A percentile compares a stretch with the other conserved stretches of the same genome.
These are phyloP conservation scores for Monochamus saltuarius DNA, from an alignment of 1,140 invertebrate species.

Conservation along the genomic window DNA sequence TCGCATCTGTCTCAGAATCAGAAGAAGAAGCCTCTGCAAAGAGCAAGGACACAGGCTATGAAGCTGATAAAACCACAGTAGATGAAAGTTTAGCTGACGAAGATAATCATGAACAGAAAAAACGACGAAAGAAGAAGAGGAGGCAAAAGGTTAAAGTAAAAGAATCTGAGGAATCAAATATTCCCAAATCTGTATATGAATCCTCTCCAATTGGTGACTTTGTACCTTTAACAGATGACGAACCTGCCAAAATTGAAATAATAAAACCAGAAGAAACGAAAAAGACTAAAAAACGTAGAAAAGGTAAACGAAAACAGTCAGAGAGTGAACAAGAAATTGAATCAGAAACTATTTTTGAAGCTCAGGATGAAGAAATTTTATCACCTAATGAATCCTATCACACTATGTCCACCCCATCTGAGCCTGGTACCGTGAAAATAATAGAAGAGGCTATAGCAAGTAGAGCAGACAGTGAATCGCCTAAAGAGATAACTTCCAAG, in stretches of 20 bases:
- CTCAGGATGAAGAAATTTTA: conserved; percentile 42
- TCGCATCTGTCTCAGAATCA: conserved; percentile 53
- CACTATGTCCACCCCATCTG: conserved; percentile 59
- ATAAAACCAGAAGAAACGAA: conserved; percentile 53
- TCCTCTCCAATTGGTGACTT: conserved; percentile 43
- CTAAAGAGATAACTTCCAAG: conserved; percentile 53
- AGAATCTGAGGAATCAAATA: conserved; percentile 51
- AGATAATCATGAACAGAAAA: conserved; percentile 46
- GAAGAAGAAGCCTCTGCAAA: conserved; percentile 47
- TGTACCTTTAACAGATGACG: conserved; percentile 46
- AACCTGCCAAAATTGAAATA: conserved; percentile 35
- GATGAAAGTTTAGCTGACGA: conserved; percentile 56
- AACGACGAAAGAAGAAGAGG: conserved; percentile 57
- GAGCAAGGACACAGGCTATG: conserved; percentile 56
- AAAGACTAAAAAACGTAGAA: conserved; percentile 41
- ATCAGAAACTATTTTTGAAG: conserved; percentile 40
- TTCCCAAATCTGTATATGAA: conserved; percentile 51
- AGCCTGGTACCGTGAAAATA: conserved; percentile 61
- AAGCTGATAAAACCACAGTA: conserved; percentile 61
- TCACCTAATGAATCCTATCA: conserved; percentile 58
- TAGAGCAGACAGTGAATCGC: conserved; percentile 50
- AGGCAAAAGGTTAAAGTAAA: conserved; percentile 56
- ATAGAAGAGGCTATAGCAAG: conserved; percentile 61
- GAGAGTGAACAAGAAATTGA: conserved; percentile 42
- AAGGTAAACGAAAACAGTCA: conserved; percentile 24